Percentiles rank a stretch among this genome's conserved stretches.
Conservation (phyloP, 1,140 invertebrate species). For the Saccostrea cuccullata region DNA sequence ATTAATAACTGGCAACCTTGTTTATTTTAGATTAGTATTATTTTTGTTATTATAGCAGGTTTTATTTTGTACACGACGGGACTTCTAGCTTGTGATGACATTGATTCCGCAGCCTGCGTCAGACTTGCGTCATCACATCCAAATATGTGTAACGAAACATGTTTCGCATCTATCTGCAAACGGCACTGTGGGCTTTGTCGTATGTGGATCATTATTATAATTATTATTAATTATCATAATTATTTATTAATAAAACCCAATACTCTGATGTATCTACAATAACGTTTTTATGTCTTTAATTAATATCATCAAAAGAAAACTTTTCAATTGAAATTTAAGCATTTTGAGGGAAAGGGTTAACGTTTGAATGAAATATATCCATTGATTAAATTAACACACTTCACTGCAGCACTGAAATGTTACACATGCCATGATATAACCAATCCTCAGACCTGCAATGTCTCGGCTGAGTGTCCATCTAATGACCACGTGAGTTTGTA, state of each 20-base stretch:
- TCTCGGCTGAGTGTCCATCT: neutral
- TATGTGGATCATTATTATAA: neutral
- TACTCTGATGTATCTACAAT: too few relatives aligned
- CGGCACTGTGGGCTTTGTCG: conserved; percentile 20
- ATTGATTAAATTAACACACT: too few relatives aligned
- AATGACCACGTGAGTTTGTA: conserved; percentile 27
- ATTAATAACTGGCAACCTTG: too few relatives aligned
- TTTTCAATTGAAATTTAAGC: too few relatives aligned
- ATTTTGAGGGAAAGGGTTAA: too few relatives aligned
- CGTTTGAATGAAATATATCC: too few relatives aligned
- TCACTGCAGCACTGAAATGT: conserved; percentile 18
- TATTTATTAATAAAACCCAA: too few relatives aligned
- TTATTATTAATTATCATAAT: too few relatives aligned
- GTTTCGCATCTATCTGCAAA: conserved; percentile 8
- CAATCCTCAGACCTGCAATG: neutral
- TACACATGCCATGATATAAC: conserved; percentile 29
- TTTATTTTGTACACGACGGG: neutral
- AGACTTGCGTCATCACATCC: conserved; percentile 1
- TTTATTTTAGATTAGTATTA: neutral
- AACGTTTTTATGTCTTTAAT: too few relatives aligned
- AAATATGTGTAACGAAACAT: conserved; percentile 29
- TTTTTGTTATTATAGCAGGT: neutral
- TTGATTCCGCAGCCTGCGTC: conserved; percentile 16
- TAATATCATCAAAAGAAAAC: too few relatives aligned
- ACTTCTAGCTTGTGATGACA: neutral